phyloP scores from a whole-genome alignment of 2,888 invertebrate genomes.

The Onthophagus sagittarius region DNA sequence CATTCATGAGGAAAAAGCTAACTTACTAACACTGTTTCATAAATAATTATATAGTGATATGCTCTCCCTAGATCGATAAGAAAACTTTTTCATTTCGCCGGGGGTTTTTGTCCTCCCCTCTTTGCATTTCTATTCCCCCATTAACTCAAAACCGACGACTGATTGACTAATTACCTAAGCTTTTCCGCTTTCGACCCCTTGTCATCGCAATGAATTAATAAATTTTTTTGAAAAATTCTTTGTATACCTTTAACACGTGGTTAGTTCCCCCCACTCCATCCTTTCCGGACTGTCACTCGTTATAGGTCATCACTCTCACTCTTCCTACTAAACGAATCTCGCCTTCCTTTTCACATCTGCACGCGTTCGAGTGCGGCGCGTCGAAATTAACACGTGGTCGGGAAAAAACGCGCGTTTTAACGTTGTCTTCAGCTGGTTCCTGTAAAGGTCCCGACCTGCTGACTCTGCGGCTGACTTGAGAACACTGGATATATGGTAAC shows the following conservation, averaged over 20 bases:
- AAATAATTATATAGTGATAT: too few relatives aligned
- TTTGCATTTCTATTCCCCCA: not conserved
- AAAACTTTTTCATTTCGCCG: not conserved
- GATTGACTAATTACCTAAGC: slow-evolving; percentile 43
- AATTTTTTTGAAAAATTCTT: slow-evolving; percentile 23
- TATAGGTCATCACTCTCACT: not conserved
- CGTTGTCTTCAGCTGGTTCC: slow-evolving; percentile 26
- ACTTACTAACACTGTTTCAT: too few relatives aligned
- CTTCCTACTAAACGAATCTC: not conserved
- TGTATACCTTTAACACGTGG: slow-evolving; percentile 35
- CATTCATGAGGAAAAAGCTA: too few relatives aligned
- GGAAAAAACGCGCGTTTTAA: not conserved
- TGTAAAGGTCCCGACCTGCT: slow-evolving; percentile 15
- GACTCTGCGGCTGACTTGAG: slow-evolving; percentile 50
- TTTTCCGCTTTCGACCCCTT: slow-evolving; percentile 20
- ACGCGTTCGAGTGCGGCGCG: not conserved
- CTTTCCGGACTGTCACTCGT: slow-evolving; percentile 2
- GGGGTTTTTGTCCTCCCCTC: not conserved
- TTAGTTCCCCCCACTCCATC: slow-evolving; percentile 29
- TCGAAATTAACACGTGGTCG: not conserved
- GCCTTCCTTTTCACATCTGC: not conserved
- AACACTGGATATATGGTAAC: slow-evolving; percentile 52
- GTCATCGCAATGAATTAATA: not conserved
- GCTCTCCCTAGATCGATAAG: too few relatives aligned
- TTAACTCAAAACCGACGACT: slow-evolving; percentile 30